Evolutionary conservation across 2,888 invertebrate genomes (phyloP).

Genomic region (Netelia virgata): DNA sequence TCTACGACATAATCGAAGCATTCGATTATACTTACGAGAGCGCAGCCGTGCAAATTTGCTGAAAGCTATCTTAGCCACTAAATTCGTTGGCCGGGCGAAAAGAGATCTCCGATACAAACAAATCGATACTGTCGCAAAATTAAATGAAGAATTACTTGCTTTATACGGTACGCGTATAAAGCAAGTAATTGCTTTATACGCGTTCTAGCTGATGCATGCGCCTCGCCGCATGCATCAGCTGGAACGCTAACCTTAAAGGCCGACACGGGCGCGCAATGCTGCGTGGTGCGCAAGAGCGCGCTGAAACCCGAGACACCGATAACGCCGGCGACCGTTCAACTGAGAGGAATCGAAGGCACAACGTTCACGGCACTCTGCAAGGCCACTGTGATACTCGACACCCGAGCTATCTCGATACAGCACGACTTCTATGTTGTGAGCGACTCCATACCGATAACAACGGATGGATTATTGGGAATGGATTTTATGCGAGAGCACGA

Average conservation of each 20-base stretch:
- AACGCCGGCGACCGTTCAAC: background rate
- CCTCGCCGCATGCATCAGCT: background rate
- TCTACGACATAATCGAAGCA: too few species aligned
- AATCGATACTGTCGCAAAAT: too few species aligned
- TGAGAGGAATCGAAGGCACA: background rate
- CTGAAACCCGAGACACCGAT: background rate
- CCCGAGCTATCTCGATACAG: background rate
- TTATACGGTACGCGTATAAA: too few species aligned
- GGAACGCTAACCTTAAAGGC: constrained; percentile 23
- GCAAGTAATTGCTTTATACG: background rate
- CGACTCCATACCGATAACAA: background rate
- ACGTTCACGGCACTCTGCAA: background rate
- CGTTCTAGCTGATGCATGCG: background rate
- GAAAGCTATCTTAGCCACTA: too few species aligned
- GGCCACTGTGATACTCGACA: background rate
- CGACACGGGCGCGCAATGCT: constrained; percentile 25
- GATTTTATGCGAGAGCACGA: background rate
- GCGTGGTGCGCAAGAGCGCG: background rate
- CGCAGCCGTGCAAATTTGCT: too few species aligned
- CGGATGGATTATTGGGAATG: background rate
- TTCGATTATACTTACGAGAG: too few species aligned
- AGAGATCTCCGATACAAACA: too few species aligned
- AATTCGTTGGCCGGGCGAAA: too few species aligned
- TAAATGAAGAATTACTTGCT: too few species aligned
- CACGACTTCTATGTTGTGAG: background rate